Evolutionary conservation across 2,113 vertebrate species (phyloP).

Genomic region (Electrona antarctica): DNA sequence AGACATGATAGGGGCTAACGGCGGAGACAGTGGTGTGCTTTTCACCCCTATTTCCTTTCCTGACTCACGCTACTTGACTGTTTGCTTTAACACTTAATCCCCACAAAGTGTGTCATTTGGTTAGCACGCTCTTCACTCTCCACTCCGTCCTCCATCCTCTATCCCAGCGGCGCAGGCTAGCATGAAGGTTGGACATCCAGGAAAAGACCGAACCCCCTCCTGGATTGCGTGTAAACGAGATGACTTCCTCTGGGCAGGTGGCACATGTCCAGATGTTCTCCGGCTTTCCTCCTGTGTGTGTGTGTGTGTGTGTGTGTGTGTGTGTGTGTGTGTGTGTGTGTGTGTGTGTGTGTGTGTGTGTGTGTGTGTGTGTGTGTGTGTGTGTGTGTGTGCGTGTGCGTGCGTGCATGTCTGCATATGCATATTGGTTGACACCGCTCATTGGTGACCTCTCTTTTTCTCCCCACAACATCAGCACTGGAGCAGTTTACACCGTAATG

Average conservation of each 20-base stretch:
- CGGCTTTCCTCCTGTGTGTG: slow-evolving; percentile 62
- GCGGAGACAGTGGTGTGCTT: slow-evolving; percentile 49
- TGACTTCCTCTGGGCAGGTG: slow-evolving; percentile 80
- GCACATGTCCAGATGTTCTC: slow-evolving; percentile 78
- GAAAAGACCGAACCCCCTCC: slow-evolving; percentile 67
- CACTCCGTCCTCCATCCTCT: slow-evolving; percentile 67
- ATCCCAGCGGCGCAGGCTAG: slow-evolving; percentile 69
- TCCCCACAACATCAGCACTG: slow-evolving; percentile 69
- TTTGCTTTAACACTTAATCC: slow-evolving; percentile 76
- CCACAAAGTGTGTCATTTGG: slow-evolving; percentile 72
- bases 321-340: slow-evolving; percentile 52
- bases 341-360: slow-evolving; percentile 33
- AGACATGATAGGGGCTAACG: slow-evolving; percentile 53
- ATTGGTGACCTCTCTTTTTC: slow-evolving; percentile 71
- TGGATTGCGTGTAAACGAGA: slow-evolving; percentile 75
- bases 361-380: slow-evolving; percentile 25
- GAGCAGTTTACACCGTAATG: slow-evolving; percentile 81
- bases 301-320: slow-evolving; percentile 22
- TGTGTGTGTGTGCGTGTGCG: slow-evolving; percentile 52
- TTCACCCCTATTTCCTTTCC: slow-evolving; percentile 62
- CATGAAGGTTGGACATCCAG: slow-evolving; percentile 77
- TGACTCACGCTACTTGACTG: slow-evolving; percentile 58
- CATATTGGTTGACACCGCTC: slow-evolving; percentile 64
- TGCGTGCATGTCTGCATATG: not conserved
- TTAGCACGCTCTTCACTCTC: slow-evolving; percentile 76